Evolutionary conservation across 2,888 invertebrate genomes (phyloP).

Genomic region (Meiosimyza platycephala): DNA sequence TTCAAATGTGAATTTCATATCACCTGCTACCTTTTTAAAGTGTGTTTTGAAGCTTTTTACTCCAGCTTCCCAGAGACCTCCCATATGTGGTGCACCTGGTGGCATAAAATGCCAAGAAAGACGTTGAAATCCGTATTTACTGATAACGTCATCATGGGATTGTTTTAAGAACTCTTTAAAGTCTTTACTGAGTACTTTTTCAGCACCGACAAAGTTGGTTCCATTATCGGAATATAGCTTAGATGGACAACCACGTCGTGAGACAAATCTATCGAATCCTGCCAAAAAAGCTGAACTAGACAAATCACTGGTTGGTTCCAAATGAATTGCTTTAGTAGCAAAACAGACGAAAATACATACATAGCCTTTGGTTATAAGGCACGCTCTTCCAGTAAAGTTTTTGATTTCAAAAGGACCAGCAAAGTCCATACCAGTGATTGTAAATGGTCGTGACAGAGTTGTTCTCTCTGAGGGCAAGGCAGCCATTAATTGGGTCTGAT

Average conservation of each 20-base stretch:
- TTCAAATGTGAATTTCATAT: no score
- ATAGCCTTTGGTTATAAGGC: conserved; percentile 18
- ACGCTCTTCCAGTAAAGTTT: neutral
- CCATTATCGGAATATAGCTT: conserved; percentile 41
- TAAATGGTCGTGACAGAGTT: conserved; percentile 14
- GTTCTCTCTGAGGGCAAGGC: conserved; percentile 9
- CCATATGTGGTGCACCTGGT: neutral
- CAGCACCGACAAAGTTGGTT: conserved; percentile 40
- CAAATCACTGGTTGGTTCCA: conserved; percentile 30
- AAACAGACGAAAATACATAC: conserved; percentile 7
- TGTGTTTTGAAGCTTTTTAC: neutral
- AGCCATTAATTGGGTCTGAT: conserved; percentile 21
- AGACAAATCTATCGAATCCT: conserved; percentile 36
- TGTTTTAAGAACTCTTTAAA: conserved; percentile 13
- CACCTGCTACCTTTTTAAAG: no score
- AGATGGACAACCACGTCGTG: conserved; percentile 37
- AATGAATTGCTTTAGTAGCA: conserved; percentile 3
- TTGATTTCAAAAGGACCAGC: conserved; percentile 25
- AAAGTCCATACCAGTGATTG: conserved; percentile 16
- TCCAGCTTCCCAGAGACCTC: no score
- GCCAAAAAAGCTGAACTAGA: conserved; percentile 38
- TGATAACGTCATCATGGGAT: neutral
- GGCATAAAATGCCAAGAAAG: conserved; percentile 24
- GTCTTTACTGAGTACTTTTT: conserved; percentile 27
- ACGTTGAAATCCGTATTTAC: neutral